Base-by-base conservation (phyloP, 2,888 invertebrate species). In the Polyommatus iphigenia region DNA sequence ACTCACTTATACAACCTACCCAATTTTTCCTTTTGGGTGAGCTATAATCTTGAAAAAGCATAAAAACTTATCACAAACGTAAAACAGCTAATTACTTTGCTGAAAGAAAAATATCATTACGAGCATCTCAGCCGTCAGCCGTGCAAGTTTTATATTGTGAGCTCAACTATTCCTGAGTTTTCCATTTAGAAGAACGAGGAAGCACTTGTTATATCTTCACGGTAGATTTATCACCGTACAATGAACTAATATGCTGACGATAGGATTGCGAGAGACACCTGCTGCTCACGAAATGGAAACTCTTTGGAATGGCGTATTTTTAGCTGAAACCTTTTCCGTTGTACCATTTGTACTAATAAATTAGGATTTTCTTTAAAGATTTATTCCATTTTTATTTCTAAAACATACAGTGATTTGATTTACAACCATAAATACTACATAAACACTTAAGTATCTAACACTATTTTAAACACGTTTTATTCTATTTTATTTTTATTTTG, bases 221-320 rank as follows among this genome's bases (percentile, higher is more conserved):
- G 80, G 82, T 85, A 90, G 90, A 91, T 91, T 91, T 91, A 90
- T 91, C 85, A 86, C 83, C 87, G 85, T 87, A 90, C 88, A 90
- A 89, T 89, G 85, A 85, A 89, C 87, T 89, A 89, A 90, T 90
- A 87, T 88, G 89, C 89, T 89, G 91, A 90, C 90, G 89, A 91
- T 89, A 89, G 89, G 87, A 89, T 89, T 88, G 89, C 85, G 83
- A 87, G 86, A 87, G 88, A 89, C 91, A 92, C 91, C 91, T 92
- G 91, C 90, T 80, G 79, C 80, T 80, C 79, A 62, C 59, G 72
- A 81, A 81, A 79, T 79, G 80, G 81, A 79, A 80, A 77, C 78
- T 78, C 80, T 78, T 76, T 76, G 24, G 76, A 76, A 76, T 77
- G 71, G 71, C 76, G 77, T 79, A 78, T 76, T 80, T 80, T 77